These are phyloP conservation scores for Leptopilina myrica DNA, from an alignment of 2,888 invertebrate species.

Conservation along the genomic window DNA sequence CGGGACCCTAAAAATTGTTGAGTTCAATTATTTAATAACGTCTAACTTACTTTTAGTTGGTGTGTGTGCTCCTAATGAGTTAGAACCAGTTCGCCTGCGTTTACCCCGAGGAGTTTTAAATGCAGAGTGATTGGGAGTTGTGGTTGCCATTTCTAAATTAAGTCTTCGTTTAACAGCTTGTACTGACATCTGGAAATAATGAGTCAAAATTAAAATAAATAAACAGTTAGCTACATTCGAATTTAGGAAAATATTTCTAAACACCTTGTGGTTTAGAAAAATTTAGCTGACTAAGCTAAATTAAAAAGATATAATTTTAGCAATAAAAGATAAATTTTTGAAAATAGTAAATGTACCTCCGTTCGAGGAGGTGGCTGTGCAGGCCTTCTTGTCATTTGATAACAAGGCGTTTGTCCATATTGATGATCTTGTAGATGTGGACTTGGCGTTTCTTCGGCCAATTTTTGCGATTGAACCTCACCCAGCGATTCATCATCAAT, in stretches of 20 bases:
- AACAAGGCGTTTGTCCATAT: conserved; percentile 87
- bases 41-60: conserved; percentile 73
- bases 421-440: conserved; percentile 91
- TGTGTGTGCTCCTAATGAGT: conserved; percentile 72
- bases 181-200: conserved; percentile 69
- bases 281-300: too few species aligned
- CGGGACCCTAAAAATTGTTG: too few species aligned
- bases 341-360: conserved; percentile 64
- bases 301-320: not conserved
- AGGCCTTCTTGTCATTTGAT: conserved; percentile 73
- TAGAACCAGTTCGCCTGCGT: conserved; percentile 74
- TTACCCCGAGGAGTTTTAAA: conserved; percentile 78
- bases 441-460: conserved; percentile 79
- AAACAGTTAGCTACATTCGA: too few species aligned
- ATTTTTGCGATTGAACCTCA: conserved; percentile 72
- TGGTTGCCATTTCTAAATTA: conserved; percentile 81
- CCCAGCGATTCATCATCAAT: conserved; percentile 73
- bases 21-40: not conserved
- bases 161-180: conserved; percentile 90
- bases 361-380: conserved; percentile 72
- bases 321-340: not conserved
- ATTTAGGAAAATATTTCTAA: not conserved
- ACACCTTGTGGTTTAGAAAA: not conserved
- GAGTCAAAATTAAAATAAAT: not conserved
- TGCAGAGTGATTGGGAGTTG: conserved; percentile 80